Evolutionary conservation across 2,113 vertebrate species (phyloP).

Genomic region (Centropus bengalensis): DNA sequence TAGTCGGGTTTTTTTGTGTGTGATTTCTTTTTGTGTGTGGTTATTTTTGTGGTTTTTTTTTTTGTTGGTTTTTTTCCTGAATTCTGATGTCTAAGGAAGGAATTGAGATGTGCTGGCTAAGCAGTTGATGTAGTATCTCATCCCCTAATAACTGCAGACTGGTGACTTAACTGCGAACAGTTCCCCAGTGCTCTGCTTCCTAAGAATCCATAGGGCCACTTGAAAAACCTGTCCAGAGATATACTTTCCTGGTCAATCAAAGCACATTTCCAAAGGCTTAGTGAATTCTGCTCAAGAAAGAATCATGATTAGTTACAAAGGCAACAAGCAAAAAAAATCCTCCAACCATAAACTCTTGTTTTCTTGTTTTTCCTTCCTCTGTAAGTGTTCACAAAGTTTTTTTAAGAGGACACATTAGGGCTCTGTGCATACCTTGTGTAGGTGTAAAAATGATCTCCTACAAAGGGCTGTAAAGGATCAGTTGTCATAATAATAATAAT

Average conservation of each 20-base stretch:
- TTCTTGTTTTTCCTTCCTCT: not conserved
- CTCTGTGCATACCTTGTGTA: not conserved
- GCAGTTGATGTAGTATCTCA: not conserved
- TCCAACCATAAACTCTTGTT: not conserved
- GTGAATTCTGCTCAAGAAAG: not conserved
- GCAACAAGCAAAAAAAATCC: not conserved
- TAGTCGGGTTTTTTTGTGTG: too few relatives aligned
- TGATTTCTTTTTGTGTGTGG: too few relatives aligned
- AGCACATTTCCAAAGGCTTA: not conserved
- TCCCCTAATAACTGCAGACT: not conserved
- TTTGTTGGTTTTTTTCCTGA: too few relatives aligned
- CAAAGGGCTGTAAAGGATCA: not conserved
- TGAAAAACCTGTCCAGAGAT: not conserved
- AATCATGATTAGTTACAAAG: not conserved
- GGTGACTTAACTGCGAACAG: not conserved
- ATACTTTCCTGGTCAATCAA: not conserved
- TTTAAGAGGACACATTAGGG: not conserved
- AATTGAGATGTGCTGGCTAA: not conserved
- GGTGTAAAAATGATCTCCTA: not conserved
- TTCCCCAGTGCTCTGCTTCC: not conserved
- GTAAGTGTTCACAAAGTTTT: not conserved
- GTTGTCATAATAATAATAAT: not conserved
- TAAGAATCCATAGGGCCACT: not conserved
- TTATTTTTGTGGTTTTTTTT: too few relatives aligned
- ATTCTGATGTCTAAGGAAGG: not conserved